These are phyloP conservation scores for Xenopus laevis DNA, from an alignment of 2,113 vertebrate species.

Conservation along the genomic window DNA sequence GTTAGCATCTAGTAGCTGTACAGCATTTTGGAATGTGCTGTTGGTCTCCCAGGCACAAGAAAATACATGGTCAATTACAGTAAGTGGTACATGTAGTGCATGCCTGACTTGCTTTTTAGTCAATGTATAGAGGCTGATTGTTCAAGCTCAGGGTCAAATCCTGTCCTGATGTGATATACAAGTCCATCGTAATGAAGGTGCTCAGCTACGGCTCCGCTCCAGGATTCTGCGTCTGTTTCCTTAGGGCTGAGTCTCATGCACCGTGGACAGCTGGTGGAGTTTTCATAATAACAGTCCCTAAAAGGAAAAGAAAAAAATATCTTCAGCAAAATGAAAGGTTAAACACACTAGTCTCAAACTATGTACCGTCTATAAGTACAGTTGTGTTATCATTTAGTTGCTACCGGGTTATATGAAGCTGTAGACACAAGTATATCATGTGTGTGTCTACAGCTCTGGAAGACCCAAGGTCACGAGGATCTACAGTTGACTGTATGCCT, in stretches of 20 bases:
- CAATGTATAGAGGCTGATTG: not conserved
- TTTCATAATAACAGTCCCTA: constrained; percentile 98
- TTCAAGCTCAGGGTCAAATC: not conserved
- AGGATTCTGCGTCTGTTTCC: constrained; percentile 73
- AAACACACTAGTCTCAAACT: no score
- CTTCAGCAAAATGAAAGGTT: no score
- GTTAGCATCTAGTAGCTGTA: not conserved
- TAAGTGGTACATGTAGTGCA: not conserved
- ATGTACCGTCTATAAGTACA: no score
- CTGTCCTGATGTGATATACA: not conserved
- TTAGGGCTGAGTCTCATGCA: constrained; percentile 82
- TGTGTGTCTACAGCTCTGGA: no score
- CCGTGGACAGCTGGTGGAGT: constrained; percentile 90
- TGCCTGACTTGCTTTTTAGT: not conserved
- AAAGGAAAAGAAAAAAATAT: not conserved
- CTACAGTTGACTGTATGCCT: no score
- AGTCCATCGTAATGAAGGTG: not conserved
- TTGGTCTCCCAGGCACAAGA: not conserved
- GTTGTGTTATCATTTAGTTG: no score
- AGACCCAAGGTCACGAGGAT: no score
- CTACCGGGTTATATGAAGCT: no score
- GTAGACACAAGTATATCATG: no score
- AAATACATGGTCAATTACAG: no score
- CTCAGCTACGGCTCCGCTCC: no score
- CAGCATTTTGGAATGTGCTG: constrained; percentile 11